Evolutionary conservation across 1,140 invertebrate species (phyloP).

Genomic region (Wasmannia auropunctata): DNA sequence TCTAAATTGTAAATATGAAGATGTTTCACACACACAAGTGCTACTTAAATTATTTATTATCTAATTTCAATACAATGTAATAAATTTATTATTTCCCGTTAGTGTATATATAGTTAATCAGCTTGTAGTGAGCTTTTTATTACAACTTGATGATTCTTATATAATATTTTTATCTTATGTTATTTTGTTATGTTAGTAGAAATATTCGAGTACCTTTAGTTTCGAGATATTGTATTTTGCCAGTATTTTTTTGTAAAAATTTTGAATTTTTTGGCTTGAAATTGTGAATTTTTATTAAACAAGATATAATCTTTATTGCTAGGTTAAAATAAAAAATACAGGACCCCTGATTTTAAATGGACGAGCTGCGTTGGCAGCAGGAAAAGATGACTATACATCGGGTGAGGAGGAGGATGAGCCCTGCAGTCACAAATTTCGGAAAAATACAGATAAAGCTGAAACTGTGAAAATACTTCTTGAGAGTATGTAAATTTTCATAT

Average conservation of each 20-base stretch:
- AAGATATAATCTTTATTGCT: slow-evolving; percentile 63
- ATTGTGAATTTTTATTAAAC: slow-evolving; percentile 41
- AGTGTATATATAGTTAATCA: background rate
- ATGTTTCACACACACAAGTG: slow-evolving; percentile 1
- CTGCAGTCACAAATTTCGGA: slow-evolving; percentile 87
- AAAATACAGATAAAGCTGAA: slow-evolving; percentile 86
- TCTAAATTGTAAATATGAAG: slow-evolving; percentile 7
- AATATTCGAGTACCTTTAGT: slow-evolving; percentile 23
- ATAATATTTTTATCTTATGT: slow-evolving; percentile 29
- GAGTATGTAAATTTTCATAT: slow-evolving; percentile 83
- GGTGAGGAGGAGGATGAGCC: slow-evolving; percentile 87
- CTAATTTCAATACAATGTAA: too few species aligned
- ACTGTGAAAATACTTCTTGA: slow-evolving; percentile 90
- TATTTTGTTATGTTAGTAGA: background rate
- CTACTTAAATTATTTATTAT: slow-evolving; percentile 29
- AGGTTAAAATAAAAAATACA: slow-evolving; percentile 87
- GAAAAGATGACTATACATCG: slow-evolving; percentile 91
- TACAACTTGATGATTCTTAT: slow-evolving; percentile 14
- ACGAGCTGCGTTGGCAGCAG: slow-evolving; percentile 91
- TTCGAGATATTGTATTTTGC: background rate
- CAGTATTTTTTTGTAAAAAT: slow-evolving; percentile 12
- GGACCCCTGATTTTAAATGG: slow-evolving; percentile 90
- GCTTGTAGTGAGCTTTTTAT: slow-evolving; percentile 17
- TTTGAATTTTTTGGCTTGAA: background rate
- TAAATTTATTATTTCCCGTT: background rate